phyloP scores from a whole-genome alignment of 2,888 invertebrate genomes.

The Caenorhabditis doughertyi region DNA sequence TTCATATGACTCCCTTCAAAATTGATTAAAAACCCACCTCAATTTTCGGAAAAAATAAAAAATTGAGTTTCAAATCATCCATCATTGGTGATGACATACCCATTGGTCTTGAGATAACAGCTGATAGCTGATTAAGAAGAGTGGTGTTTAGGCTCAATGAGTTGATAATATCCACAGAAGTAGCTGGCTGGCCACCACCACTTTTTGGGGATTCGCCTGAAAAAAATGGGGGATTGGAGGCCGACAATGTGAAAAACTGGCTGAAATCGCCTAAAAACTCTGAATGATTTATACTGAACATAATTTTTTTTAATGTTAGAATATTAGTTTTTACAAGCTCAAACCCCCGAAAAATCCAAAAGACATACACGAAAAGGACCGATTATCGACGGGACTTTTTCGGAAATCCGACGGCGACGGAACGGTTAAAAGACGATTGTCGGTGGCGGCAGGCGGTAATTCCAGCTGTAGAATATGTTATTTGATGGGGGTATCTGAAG shows the following conservation, averaged over 20 bases:
- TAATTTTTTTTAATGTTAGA: background rate
- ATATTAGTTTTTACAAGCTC: background rate
- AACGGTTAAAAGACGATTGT: slow-evolving; percentile 71
- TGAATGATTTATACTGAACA: no score
- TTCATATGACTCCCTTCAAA: no score
- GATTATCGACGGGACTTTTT: slow-evolving; percentile 69
- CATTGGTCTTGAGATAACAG: slow-evolving; percentile 52
- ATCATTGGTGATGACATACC: slow-evolving; percentile 46
- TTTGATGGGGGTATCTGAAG: no score
- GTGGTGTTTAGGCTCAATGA: slow-evolving; percentile 27
- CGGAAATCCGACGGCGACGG: slow-evolving; percentile 73
- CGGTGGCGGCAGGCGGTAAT: slow-evolving; percentile 60
- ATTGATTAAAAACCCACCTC: no score
- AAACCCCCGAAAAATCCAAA: slow-evolving; percentile 18
- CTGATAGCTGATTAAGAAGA: slow-evolving; percentile 62
- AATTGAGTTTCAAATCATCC: slow-evolving; percentile 48
- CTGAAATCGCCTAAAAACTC: no score
- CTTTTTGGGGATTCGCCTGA: slow-evolving; percentile 68
- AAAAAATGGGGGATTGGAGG: no score
- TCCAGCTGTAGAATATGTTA: slow-evolving; percentile 55
- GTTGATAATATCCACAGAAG: slow-evolving; percentile 39
- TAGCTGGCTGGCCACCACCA: slow-evolving; percentile 1
- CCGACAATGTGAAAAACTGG: no score
- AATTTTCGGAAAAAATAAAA: slow-evolving; percentile 30
- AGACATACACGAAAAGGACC: slow-evolving; percentile 59